Conservation (phyloP, 2,113 vertebrate species). For the Peucedramus taeniatus region DNA sequence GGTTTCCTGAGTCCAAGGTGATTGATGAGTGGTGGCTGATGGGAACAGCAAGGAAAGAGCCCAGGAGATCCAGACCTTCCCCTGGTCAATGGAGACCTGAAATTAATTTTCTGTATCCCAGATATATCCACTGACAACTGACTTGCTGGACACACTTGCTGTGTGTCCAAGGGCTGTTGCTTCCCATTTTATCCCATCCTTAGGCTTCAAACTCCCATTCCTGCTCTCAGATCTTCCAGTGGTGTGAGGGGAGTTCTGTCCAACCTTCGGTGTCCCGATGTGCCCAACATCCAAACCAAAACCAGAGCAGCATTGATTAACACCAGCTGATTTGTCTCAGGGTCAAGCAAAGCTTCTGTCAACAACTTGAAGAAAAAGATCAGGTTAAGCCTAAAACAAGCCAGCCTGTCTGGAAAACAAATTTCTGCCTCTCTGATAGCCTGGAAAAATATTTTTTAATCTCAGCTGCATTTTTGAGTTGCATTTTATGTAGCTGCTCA, state of each 20-base stretch:
- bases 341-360: slow-evolving; percentile 47
- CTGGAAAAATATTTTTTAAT: slow-evolving; percentile 51
- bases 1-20: not conserved
- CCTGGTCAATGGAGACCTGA: not conserved
- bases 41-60: not conserved
- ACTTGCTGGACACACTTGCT: not conserved
- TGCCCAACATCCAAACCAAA: slow-evolving; percentile 17
- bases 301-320: slow-evolving; percentile 10
- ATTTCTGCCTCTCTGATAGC: not conserved
- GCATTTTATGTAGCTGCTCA: slow-evolving; percentile 14
- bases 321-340: slow-evolving; percentile 43
- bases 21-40: not conserved
- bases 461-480: slow-evolving; percentile 36
- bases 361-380: not conserved
- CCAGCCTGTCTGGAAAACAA: slow-evolving; percentile 45
- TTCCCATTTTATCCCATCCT: not conserved
- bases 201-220: not conserved
- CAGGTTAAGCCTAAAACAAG: slow-evolving; percentile 29
- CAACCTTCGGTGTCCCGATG: rapidly evolving
- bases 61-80: not conserved
- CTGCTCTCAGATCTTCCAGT: not conserved
- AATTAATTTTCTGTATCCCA: not conserved
- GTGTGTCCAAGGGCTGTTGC: not conserved
- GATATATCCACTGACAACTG: not conserved
- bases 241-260: not conserved